Base-by-base conservation (phyloP, 2,113 vertebrate genomes). In the Myiagra hebetior region DNA sequence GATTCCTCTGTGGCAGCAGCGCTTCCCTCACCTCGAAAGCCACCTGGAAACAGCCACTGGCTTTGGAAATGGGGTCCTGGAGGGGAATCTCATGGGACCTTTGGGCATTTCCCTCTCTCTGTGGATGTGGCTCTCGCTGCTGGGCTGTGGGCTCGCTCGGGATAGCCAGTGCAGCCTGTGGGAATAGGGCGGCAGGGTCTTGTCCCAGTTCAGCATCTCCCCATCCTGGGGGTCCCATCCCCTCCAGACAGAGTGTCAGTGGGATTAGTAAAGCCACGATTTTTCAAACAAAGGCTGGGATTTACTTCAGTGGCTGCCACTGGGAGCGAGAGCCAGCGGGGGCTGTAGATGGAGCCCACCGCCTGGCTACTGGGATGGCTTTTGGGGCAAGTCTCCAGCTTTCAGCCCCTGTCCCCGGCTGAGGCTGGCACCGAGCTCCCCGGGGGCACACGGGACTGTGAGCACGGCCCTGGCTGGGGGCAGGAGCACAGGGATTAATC, bases 361-460 rank as follows among this genome's bases (percentile, higher is more conserved):
- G 33, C 64, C 28, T n/a, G 57, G 70, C 63, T 35, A 6, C 44
- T 21, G 42, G 74, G 27, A 5, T 22, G 76, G 28, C 59, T 50
- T 6, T 4, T 39, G 88, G 78, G 47, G 44, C 39, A 23, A 39
- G 8, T n/a, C 27, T 24, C 12, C 7, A 4, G 10, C 20, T 82
- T 57, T 50, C 52, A 67, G 46, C 24, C 15, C 53, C 28, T 37
- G 28, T 18, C 39, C 35, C 39, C 27, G 11, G 16, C 70, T 63
- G 57, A 57, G 57, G 13, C 1, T 3, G 4, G 23, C 41, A 55
- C 37, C 0, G 0, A 57, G 46, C 30, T 78, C 13, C 27, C 39
- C 67, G 2, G n/a, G 17, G 52, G 24, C 49, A 15, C 1, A 1
- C 0, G 0, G 33, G 8, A 3, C 46, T 11, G 1, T 7, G 33